Evolutionary conservation across 2,113 vertebrate genomes (phyloP).

Genomic region (Callionymus lyra): DNA sequence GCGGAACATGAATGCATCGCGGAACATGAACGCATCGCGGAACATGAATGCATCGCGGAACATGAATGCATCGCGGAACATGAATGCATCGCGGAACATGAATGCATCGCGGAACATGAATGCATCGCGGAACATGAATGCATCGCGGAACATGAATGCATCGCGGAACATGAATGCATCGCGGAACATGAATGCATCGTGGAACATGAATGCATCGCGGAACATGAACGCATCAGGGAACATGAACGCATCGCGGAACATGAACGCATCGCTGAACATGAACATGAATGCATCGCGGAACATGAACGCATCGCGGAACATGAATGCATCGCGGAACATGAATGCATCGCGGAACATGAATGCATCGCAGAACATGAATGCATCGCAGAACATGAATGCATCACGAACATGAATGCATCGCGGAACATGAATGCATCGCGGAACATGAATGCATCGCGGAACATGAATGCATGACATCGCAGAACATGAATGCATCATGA

Average conservation of each 20-base stretch:
- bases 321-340: conserved; percentile 18
- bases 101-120: conserved; percentile 16
- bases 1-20: conserved; percentile 14
- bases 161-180: conserved; percentile 14
- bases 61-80: conserved; percentile 14
- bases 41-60: conserved; percentile 15
- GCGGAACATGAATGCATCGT: conserved; percentile 14
- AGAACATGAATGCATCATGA: too few species aligned
- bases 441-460: conserved; percentile 17
- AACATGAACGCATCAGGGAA: too few species aligned
- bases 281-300: conserved; percentile 15
- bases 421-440: conserved; percentile 13
- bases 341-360: conserved; percentile 16
- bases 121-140: conserved; percentile 17
- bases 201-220: conserved; percentile 16
- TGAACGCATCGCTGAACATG: too few species aligned
- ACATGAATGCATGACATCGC: too few species aligned
- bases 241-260: conserved; percentile 15
- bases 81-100: conserved; percentile 18
- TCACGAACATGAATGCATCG: conserved; percentile 12
- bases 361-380: conserved; percentile 17
- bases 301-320: conserved; percentile 13
- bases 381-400: conserved; percentile 12
- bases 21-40: conserved; percentile 16
- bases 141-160: conserved; percentile 12